These are phyloP conservation scores for Rhinophrynus dorsalis DNA, from an alignment of 2,797 vertebrate genomes.

Conservation along the genomic window DNA sequence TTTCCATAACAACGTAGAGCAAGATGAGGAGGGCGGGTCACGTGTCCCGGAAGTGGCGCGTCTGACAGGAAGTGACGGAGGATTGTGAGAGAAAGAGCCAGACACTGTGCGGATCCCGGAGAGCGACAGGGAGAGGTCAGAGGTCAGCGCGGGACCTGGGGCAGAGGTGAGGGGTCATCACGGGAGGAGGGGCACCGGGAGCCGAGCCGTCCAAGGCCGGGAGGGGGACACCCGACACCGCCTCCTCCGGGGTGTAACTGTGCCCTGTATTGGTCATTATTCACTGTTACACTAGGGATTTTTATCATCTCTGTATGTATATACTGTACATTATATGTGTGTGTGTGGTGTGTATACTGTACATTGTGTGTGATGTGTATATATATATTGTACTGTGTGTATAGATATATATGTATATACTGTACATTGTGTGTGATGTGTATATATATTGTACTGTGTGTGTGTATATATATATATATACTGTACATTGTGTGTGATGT, in stretches of 20 bases:
- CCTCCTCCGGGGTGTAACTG: conserved; percentile 17
- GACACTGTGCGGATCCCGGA: conserved; percentile 10
- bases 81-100: conserved; percentile 29
- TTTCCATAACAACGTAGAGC: conserved; percentile 12
- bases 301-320: too few species aligned
- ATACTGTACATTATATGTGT: too few species aligned
- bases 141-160: conserved; percentile 24
- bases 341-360: too few species aligned
- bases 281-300: too few species aligned
- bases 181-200: not conserved
- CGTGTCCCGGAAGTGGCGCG: conserved; percentile 26
- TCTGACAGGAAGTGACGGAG: conserved; percentile 25
- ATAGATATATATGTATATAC: too few species aligned
- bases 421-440: too few species aligned
- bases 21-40: conserved; percentile 6
- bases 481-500: too few species aligned
- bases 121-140: conserved; percentile 32
- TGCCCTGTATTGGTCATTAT: too few species aligned
- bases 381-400: not conserved
- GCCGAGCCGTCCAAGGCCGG: not conserved
- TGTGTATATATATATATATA: too few species aligned
- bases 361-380: too few species aligned
- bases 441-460: too few species aligned
- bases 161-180: conserved; percentile 6
- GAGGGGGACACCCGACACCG: conserved; percentile 5